Percentiles rank a stretch among this genome's conserved stretches.
These are phyloP conservation scores for Riparia riparia DNA, from an alignment of 2,113 vertebrate species.

Conservation along the genomic window DNA sequence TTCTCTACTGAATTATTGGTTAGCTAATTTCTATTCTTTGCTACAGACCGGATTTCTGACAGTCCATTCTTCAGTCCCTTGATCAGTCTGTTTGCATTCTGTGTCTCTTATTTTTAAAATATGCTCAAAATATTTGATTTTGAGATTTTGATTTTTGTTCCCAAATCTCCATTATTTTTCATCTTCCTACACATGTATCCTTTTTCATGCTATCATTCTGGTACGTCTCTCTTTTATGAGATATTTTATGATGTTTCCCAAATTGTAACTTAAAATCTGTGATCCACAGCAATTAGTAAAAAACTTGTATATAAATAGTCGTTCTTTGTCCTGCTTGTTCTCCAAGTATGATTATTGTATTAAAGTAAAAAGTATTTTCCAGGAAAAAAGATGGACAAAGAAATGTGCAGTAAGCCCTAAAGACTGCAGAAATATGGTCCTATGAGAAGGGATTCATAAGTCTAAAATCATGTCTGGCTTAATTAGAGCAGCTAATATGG, in stretches of 20 bases:
- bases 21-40: neutral
- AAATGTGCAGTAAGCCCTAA: neutral
- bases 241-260: neutral
- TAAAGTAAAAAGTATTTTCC: neutral
- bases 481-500: neutral
- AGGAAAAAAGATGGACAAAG: neutral
- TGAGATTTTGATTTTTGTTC: neutral
- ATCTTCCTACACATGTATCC: neutral
- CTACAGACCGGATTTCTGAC: neutral
- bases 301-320: neutral
- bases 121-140: neutral
- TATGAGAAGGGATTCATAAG: neutral
- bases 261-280: neutral
- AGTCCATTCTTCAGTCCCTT: neutral
- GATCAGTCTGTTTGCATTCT: neutral
- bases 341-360: neutral
- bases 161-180: neutral
- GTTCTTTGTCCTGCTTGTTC: neutral
- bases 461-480: neutral
- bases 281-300: neutral
- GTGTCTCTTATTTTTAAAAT: neutral
- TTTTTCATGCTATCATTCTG: neutral
- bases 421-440: neutral
- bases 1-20: neutral
- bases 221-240: neutral